Evolutionary conservation across 1,140 invertebrate species (phyloP), one percentile per base, ranked within the genome.

Genomic region (Globodera ellingtonae): DNA sequence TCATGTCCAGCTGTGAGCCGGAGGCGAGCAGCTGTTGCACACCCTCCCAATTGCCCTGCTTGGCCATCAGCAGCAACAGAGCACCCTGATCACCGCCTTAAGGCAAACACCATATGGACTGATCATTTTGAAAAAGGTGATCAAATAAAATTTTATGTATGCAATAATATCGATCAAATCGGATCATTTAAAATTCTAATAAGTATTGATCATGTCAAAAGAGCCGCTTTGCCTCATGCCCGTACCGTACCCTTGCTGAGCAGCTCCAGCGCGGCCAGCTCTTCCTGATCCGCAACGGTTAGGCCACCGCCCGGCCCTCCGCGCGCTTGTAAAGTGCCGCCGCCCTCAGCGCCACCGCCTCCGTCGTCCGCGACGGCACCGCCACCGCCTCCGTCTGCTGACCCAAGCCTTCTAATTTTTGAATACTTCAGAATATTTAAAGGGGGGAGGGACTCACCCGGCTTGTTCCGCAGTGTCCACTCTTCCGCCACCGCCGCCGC

Each of bases 21-120:
- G 56, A 35, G 7, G 80, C 65, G 8, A 88, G 75, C 66, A 87
- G 52, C 46, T 72, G 21, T 52, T 79, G 48, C n/a, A 89, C 82
- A 52, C 72, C 74, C 21, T 62, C n/a, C 87, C 87, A 89, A 50
- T 89, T 73, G 15, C 79, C 78, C 65, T 85, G 88, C 72, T 89
- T 89, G 9, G 81, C 79, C 47, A 84, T 79, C 69, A 81, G 83
- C 15, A 88, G 52, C 10, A 89, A 70, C 66, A 80, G 76, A 10
- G 82, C 81, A 9, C 80, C 81, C 3, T 77, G 82, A 70, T 88
- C 86, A 10, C 79, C 79, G 21, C 81, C 83, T 62, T 74, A 72
- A 21, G 83, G 67, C 74, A 76, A 70, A 7, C 56, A 67, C 35
- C 10, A 6, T 66, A 46, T 82, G 48, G 70, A 48, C 6, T 80